Evolutionary conservation across 2,888 invertebrate species (phyloP).

Genomic region (Lumbricus terrestris): DNA sequence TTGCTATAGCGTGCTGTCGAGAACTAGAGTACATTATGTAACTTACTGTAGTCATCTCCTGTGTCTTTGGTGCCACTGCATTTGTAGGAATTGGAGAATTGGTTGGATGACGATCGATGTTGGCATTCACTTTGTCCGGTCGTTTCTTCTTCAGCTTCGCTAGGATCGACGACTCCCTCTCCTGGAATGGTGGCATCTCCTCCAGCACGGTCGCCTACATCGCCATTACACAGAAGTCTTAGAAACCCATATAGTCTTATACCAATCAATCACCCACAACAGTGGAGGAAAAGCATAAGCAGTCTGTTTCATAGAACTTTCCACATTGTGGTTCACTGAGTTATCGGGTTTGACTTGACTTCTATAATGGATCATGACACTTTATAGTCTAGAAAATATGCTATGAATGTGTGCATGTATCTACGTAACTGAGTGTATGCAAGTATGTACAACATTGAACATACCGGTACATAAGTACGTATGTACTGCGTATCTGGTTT

Average conservation of each 20-base stretch:
- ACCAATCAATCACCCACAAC: background rate
- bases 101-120: conserved; percentile 11
- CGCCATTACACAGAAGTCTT: background rate
- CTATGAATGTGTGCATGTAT: background rate
- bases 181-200: conserved; percentile 99
- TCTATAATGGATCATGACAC: no score
- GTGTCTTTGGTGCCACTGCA: conserved; percentile 5
- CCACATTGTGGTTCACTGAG: no score
- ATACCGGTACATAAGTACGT: background rate
- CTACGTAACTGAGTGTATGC: background rate
- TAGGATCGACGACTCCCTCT: conserved; percentile 93
- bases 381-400: background rate
- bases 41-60: background rate
- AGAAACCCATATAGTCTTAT: background rate
- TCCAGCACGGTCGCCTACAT: conserved; percentile 87
- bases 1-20: background rate
- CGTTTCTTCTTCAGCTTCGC: conserved; percentile 96
- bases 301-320: no score
- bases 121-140: conserved; percentile 33
- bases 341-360: no score
- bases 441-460: background rate
- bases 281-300: no score
- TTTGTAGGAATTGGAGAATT: conserved; percentile 12
- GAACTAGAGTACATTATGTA: background rate
- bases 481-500: background rate